Evolutionary conservation across 1,140 invertebrate species (phyloP).

Genomic region (Apocrypta bakeri): DNA sequence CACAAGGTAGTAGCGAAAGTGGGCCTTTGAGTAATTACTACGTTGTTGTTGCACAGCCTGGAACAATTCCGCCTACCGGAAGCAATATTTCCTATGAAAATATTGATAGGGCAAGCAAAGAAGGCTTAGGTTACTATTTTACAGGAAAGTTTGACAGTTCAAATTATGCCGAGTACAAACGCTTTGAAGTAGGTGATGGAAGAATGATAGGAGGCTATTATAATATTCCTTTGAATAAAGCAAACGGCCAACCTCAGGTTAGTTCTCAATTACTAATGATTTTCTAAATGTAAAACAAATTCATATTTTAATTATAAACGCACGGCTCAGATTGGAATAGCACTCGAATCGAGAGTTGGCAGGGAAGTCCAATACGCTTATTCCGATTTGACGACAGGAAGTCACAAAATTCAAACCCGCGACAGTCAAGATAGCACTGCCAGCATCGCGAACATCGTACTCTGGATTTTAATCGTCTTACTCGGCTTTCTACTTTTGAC

Average conservation of each 20-base stretch:
- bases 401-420: slow-evolving; percentile 55
- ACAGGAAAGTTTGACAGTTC: slow-evolving; percentile 82
- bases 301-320: neutral
- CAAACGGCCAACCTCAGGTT: slow-evolving; percentile 70
- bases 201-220: slow-evolving; percentile 83
- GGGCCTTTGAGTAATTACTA: slow-evolving; percentile 84
- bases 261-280: neutral
- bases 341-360: slow-evolving; percentile 81
- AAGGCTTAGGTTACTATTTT: slow-evolving; percentile 85
- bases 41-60: slow-evolving; percentile 80
- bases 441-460: slow-evolving; percentile 68
- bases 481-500: slow-evolving; percentile 76
- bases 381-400: slow-evolving; percentile 76
- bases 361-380: slow-evolving; percentile 80
- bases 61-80: slow-evolving; percentile 61
- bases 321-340: slow-evolving; percentile 77
- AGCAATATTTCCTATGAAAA: slow-evolving; percentile 61
- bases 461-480: slow-evolving; percentile 79
- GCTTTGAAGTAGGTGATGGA: slow-evolving; percentile 87
- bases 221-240: slow-evolving; percentile 84
- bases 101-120: slow-evolving; percentile 77
- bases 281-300: neutral
- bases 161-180: slow-evolving; percentile 74
- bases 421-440: slow-evolving; percentile 56
- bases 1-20: slow-evolving; percentile 80